Evolutionary conservation across 2,888 invertebrate genomes (phyloP).

Genomic region (Julus scandinavius): DNA sequence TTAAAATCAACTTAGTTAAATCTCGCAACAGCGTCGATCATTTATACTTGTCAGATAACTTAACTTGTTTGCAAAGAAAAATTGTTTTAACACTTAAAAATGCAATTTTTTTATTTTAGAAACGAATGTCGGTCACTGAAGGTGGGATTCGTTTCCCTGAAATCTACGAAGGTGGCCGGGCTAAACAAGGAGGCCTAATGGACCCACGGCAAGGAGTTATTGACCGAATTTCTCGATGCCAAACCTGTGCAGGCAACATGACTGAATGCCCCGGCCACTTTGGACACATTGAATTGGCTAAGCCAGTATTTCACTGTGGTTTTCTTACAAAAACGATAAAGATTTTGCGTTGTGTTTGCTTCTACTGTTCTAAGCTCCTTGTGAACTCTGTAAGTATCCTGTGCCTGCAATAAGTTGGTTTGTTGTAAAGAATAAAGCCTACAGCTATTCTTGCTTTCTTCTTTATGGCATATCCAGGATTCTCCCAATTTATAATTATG

Average conservation of each 20-base stretch:
- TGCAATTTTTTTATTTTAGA: constrained; percentile 71
- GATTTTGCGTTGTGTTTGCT: constrained; percentile 97
- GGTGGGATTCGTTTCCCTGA: constrained; percentile 97
- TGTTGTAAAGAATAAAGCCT: not conserved
- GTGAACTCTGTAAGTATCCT: constrained; percentile 86
- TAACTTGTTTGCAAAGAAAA: no score
- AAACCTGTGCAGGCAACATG: constrained; percentile 96
- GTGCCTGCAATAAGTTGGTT: not conserved
- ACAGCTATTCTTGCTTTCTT: not conserved
- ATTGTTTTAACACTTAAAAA: not conserved
- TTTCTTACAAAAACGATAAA: constrained; percentile 98
- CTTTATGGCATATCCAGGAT: not conserved
- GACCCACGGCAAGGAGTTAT: constrained; percentile 99
- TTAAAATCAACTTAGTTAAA: no score
- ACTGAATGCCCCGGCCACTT: constrained; percentile 99
- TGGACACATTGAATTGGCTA: constrained; percentile 97
- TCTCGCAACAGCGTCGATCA: no score
- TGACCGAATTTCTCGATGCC: constrained; percentile 91
- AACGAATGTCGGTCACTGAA: constrained; percentile 97
- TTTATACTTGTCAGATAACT: no score
- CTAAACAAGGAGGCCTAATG: constrained; percentile 98
- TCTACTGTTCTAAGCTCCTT: constrained; percentile 96
- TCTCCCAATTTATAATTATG: not conserved
- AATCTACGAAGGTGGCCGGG: constrained; percentile 98
- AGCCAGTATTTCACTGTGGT: constrained; percentile 98